These are phyloP conservation scores for Harlomillsia oculata DNA, from an alignment of 1,140 invertebrate genomes.

Conservation along the genomic window DNA sequence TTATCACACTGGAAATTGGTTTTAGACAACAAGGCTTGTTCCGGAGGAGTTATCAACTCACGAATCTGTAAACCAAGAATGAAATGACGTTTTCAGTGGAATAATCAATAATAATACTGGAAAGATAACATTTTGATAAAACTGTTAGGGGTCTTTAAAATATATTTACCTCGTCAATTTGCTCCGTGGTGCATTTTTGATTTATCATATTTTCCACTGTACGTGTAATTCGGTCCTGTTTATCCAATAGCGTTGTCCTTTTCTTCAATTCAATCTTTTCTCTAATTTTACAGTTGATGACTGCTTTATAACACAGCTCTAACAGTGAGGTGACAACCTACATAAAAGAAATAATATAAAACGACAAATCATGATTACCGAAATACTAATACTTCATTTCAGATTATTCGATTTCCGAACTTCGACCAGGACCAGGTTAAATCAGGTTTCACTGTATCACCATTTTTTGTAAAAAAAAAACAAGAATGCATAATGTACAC, in stretches of 20 bases:
- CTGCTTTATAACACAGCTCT: constrained; percentile 22
- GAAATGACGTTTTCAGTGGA: background rate
- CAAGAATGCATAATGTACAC: background rate
- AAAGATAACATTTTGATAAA: background rate
- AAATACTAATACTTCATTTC: background rate
- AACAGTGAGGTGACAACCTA: constrained; percentile 16
- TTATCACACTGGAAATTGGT: constrained; percentile 1
- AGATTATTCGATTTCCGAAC: too few species aligned
- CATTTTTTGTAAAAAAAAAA: background rate
- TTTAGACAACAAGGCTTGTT: constrained; percentile 21
- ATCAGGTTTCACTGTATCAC: too few species aligned
- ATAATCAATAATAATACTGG: background rate
- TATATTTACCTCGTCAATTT: constrained; percentile 26
- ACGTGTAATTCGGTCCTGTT: constrained; percentile 26
- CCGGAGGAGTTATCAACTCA: constrained; percentile 31
- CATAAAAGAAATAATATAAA: too few species aligned
- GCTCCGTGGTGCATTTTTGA: constrained; percentile 24
- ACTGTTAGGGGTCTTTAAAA: background rate
- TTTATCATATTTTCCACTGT: constrained; percentile 21
- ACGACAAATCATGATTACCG: too few species aligned
- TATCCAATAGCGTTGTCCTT: constrained; percentile 11
- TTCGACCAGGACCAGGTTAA: too few species aligned
- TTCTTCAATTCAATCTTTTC: constrained; percentile 9
- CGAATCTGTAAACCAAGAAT: constrained; percentile 14
- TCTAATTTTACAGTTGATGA: constrained; percentile 18